These are phyloP conservation scores for Saccopteryx bilineata DNA, from an alignment of 2,113 vertebrate genomes.

Conservation along the genomic window DNA sequence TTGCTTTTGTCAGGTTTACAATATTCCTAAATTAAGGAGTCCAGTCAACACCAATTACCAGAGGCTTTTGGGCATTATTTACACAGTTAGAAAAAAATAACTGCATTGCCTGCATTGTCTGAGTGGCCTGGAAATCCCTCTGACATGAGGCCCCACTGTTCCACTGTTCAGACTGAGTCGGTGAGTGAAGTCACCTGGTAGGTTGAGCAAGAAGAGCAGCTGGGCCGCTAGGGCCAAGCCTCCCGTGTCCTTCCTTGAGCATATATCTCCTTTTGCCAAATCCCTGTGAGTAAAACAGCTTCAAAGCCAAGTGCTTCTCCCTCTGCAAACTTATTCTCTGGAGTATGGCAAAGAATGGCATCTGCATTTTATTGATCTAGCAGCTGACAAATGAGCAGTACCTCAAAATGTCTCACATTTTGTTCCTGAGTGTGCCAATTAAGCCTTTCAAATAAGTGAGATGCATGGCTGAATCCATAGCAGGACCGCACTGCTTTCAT, in stretches of 20 bases:
- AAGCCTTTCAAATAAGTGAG: slow-evolving; percentile 71
- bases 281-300: background rate
- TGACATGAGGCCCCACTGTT: background rate
- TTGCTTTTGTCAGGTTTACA: slow-evolving; percentile 29
- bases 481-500: slow-evolving; percentile 56
- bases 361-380: slow-evolving; percentile 66
- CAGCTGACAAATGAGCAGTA: slow-evolving; percentile 74
- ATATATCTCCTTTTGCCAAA: background rate
- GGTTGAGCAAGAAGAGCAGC: background rate
- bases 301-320: slow-evolving; percentile 24
- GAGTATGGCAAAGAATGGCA: slow-evolving; percentile 52
- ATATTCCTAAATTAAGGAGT: slow-evolving; percentile 46
- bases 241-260: background rate
- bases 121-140: background rate
- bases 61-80: slow-evolving; percentile 17
- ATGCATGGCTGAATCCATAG: slow-evolving; percentile 50
- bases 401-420: slow-evolving; percentile 71
- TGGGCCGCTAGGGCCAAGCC: background rate
- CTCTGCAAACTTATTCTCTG: slow-evolving; percentile 53
- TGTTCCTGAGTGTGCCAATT: slow-evolving; percentile 71
- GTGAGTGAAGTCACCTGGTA: background rate
- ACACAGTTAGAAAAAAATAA: background rate
- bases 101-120: background rate
- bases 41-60: background rate
- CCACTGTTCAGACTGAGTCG: background rate